Conservation (phyloP, 2,113 vertebrate genomes). For the Eptesicus fuscus region DNA sequence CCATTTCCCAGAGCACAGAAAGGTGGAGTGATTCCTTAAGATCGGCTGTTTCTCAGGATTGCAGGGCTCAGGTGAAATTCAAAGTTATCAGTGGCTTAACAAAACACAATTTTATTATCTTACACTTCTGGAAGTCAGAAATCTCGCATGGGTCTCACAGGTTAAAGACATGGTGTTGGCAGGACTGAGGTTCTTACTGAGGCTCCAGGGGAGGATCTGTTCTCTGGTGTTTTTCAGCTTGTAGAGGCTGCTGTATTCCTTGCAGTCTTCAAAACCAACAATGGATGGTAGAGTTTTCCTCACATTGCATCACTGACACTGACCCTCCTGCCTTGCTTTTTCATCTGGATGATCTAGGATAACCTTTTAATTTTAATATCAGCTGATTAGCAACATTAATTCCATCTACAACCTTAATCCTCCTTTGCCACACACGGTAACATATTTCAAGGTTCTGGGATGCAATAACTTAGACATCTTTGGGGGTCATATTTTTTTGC, state of each 20-base stretch:
- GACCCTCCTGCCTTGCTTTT: neutral
- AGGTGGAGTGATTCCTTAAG: neutral
- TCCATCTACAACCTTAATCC: neutral
- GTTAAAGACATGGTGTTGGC: neutral
- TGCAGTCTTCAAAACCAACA: neutral
- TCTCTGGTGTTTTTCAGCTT: neutral
- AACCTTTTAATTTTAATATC: neutral
- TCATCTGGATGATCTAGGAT: neutral
- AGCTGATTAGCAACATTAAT: neutral
- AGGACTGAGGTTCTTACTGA: neutral
- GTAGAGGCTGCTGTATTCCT: neutral
- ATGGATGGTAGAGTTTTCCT: neutral
- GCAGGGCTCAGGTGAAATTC: neutral
- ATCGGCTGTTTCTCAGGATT: neutral
- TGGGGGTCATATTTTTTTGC: neutral
- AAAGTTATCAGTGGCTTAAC: neutral
- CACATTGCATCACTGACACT: accelerated
- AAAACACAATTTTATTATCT: neutral
- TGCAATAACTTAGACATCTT: neutral
- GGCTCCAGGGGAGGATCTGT: neutral
- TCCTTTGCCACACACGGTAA: neutral
- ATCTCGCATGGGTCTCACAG: neutral
- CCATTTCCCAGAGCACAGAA: neutral
- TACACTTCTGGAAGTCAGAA: neutral
- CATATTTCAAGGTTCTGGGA: neutral